Evolutionary conservation across 2,113 vertebrate species (phyloP).

Genomic region (Aleadryas rufinucha): DNA sequence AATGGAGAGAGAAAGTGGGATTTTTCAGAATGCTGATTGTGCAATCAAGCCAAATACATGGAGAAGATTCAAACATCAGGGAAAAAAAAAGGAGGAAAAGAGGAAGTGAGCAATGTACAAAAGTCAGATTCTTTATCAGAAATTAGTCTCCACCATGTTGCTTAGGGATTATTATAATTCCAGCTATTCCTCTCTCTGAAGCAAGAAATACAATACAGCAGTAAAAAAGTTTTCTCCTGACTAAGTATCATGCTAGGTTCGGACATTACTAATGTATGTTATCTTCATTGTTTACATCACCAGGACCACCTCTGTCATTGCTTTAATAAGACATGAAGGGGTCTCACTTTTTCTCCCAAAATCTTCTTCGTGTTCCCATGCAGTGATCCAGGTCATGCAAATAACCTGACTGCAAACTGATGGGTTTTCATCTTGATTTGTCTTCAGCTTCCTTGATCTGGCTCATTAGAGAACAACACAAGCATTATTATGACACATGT

Average conservation of each 20-base stretch:
- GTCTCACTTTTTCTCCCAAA: not conserved
- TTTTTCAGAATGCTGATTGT: conserved; percentile 52
- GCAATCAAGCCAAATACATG: conserved; percentile 29
- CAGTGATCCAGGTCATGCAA: not conserved
- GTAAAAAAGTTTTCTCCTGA: not conserved
- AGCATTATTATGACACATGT: not conserved
- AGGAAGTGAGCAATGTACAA: not conserved
- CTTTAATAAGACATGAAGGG: not conserved
- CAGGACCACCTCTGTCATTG: not conserved
- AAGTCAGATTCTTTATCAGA: not conserved
- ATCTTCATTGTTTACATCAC: not conserved
- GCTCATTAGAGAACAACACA: not conserved
- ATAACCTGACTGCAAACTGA: not conserved
- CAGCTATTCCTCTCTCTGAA: not conserved
- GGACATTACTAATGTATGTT: not conserved
- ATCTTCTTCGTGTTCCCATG: not conserved
- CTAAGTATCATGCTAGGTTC: not conserved
- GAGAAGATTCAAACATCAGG: not conserved
- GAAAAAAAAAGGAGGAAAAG: not conserved
- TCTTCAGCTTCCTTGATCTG: not conserved
- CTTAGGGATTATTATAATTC: not conserved
- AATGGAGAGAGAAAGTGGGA: conserved; percentile 1
- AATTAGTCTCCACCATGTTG: not conserved
- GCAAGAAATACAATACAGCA: not conserved
- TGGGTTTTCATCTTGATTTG: not conserved